These are phyloP conservation scores for Caerostris extrusa DNA, from an alignment of 1,140 invertebrate genomes.

Conservation along the genomic window DNA sequence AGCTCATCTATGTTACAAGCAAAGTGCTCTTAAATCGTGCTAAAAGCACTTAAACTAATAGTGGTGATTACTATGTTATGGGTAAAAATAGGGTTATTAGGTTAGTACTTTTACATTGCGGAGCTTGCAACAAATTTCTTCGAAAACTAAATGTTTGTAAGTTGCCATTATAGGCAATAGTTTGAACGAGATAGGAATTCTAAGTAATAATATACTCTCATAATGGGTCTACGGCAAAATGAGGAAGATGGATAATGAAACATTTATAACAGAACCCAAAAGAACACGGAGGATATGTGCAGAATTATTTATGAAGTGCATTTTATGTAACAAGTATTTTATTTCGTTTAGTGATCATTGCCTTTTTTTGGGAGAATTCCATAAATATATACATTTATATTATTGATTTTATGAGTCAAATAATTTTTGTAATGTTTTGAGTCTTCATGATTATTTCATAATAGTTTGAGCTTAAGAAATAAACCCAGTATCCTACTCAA, in stretches of 20 bases:
- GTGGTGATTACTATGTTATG: background rate
- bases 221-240: background rate
- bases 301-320: background rate
- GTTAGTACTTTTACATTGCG: background rate
- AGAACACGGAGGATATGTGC: background rate
- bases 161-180: slow-evolving; percentile 8
- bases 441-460: no score
- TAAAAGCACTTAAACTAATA: slow-evolving; percentile 26
- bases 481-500: no score
- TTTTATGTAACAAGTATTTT: no score
- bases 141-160: slow-evolving; percentile 6
- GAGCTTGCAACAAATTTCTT: background rate
- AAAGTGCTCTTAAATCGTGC: slow-evolving; percentile 29
- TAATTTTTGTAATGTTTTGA: no score
- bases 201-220: background rate
- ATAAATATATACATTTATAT: no score
- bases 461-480: no score
- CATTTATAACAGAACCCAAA: background rate
- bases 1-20: background rate
- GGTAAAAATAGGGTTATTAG: slow-evolving; percentile 8
- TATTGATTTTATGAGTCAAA: no score
- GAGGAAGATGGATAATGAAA: background rate
- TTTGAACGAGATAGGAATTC: background rate
- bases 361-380: no score
- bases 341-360: no score